Evolutionary conservation across 2,797 vertebrate species (phyloP).

Genomic region (Pseudochromis fuscus): DNA sequence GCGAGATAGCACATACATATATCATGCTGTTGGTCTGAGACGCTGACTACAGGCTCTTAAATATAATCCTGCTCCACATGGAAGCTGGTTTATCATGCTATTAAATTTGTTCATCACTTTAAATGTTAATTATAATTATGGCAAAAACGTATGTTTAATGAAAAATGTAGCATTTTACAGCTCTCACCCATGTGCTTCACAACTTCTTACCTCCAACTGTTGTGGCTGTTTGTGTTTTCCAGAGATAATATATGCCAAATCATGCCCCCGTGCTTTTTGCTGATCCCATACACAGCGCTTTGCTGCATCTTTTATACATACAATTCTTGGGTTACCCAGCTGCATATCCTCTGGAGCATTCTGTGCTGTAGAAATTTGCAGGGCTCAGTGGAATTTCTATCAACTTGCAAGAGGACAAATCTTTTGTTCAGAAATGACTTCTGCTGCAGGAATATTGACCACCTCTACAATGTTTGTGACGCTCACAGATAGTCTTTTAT

Average conservation of each 20-base stretch:
- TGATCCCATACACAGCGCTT: constrained; percentile 69
- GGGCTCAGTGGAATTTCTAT: constrained; percentile 78
- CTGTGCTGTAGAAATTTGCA: constrained; percentile 63
- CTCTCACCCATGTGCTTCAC: constrained; percentile 21
- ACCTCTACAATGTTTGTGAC: constrained; percentile 71
- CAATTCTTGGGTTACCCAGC: constrained; percentile 66
- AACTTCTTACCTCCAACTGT: constrained; percentile 31
- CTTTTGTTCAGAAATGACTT: constrained; percentile 78
- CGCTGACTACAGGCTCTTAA: constrained; percentile 35
- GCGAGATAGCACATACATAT: constrained; percentile 48
- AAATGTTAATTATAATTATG: constrained; percentile 39
- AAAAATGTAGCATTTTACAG: constrained; percentile 42
- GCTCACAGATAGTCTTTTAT: constrained; percentile 76
- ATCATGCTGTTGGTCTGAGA: constrained; percentile 52
- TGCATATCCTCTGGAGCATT: constrained; percentile 69
- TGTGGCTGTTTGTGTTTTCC: constrained; percentile 53
- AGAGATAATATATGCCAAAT: constrained; percentile 74
- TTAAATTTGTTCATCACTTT: constrained; percentile 49
- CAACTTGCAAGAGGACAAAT: constrained; percentile 73
- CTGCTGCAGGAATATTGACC: constrained; percentile 77
- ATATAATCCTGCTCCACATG: constrained; percentile 32
- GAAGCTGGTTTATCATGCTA: constrained; percentile 22
- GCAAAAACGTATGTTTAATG: constrained; percentile 10
- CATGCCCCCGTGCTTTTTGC: constrained; percentile 72
- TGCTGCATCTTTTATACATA: constrained; percentile 72